These are phyloP conservation scores for Lithophane semibrunnea DNA, from an alignment of 2,888 invertebrate genomes.

Conservation along the genomic window DNA sequence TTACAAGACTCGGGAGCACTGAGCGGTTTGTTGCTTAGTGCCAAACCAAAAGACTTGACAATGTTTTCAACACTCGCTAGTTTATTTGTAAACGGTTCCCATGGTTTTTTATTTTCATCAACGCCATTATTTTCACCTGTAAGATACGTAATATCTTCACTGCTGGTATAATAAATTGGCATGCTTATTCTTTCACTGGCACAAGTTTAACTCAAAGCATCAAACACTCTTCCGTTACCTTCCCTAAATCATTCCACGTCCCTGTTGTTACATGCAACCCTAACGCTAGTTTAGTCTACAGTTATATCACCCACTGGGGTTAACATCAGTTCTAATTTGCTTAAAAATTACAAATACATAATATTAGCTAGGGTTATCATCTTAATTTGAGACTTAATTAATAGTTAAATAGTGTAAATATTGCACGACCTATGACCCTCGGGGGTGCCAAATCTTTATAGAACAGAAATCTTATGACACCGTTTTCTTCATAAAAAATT, in stretches of 20 bases:
- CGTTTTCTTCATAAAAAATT: slow-evolving; percentile 84
- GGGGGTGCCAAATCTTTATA: slow-evolving; percentile 88
- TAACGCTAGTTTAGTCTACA: slow-evolving; percentile 50
- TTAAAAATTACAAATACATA: slow-evolving; percentile 50
- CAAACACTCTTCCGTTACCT: slow-evolving; percentile 64
- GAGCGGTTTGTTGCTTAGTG: slow-evolving; percentile 77
- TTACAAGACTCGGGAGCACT: slow-evolving; percentile 90
- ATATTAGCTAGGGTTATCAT: slow-evolving; percentile 24
- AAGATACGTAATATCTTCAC: slow-evolving; percentile 84
- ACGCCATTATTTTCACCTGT: slow-evolving; percentile 87
- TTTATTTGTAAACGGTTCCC: slow-evolving; percentile 82
- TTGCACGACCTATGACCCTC: slow-evolving; percentile 84
- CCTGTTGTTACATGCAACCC: slow-evolving; percentile 76
- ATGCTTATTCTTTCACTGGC: slow-evolving; percentile 70
- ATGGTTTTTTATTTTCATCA: slow-evolving; percentile 87
- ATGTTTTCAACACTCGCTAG: slow-evolving; percentile 82
- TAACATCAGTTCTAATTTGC: slow-evolving; percentile 21
- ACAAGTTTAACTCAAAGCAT: slow-evolving; percentile 65
- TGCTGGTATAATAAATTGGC: slow-evolving; percentile 67
- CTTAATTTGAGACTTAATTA: slow-evolving; percentile 54
- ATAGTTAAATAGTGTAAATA: slow-evolving; percentile 58
- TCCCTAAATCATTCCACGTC: slow-evolving; percentile 63
- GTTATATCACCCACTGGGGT: slow-evolving; percentile 2
- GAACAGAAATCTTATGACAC: slow-evolving; percentile 82
- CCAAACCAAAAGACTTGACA: slow-evolving; percentile 83